Evolutionary conservation across 1,140 invertebrate genomes (phyloP), one percentile per base, ranked within the genome.

Genomic region (Ectropis grisescens): DNA sequence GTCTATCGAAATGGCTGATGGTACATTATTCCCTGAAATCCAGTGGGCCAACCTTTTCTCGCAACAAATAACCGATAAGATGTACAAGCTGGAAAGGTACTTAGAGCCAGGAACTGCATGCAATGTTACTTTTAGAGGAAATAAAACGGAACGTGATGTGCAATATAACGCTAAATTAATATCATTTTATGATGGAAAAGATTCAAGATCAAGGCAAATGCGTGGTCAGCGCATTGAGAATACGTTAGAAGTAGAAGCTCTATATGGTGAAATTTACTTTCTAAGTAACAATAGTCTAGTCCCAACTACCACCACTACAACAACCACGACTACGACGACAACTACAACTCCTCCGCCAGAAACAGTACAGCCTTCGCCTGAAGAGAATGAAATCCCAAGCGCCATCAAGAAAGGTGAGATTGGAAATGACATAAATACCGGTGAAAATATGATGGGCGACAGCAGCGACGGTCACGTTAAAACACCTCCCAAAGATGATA

Each of bases 101-200:
- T 59, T 92, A 26, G 86, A 89, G 64, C 87, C 90, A 2, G 91
- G 91, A 19, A 93, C 91, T 0, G 92, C 87, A 5, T 87, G 92
- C 13, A 93, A 93, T 62, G 90, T 93, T 0, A 91, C 90, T 1
- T 76, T 94, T 2, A 82, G 69, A 16, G 91, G 88, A 1, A 91
- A 90, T 50, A 86, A 88, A 45, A 90, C 89, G 0, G 87, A 88
- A 25, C 83, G 85, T 28, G 91, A 93, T 40, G 83, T 89, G 1
- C 89, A 89, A 7, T 94, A 93, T 51, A 86, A 81, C 0, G 91
- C 86, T 7, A 87, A 86, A 33, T 68, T 94, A 29, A 85, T 87
- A 8, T 87, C 91, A 2, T 84, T 86, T 31, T 93, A 93, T 58
- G 84, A 87, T 38, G 90, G 91, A 33, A 78, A 82, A 7, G 75